These are phyloP conservation scores for Phalacrocorax brasilianus DNA, from an alignment of 2,113 vertebrate species.

Conservation along the genomic window DNA sequence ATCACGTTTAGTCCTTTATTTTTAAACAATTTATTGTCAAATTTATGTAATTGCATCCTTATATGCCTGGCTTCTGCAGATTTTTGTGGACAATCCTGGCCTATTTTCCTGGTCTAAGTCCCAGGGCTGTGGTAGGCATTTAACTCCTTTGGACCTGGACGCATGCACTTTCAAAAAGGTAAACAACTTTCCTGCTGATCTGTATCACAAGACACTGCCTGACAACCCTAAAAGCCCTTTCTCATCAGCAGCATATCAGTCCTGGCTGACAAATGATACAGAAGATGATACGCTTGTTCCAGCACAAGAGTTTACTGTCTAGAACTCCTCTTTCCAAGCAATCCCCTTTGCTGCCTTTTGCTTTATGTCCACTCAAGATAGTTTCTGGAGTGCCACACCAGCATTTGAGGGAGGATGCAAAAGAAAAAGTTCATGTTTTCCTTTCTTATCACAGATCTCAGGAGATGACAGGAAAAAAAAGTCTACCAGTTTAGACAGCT, in stretches of 20 bases:
- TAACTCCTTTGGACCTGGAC: not conserved
- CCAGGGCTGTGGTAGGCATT: not conserved
- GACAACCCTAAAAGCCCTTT: not conserved
- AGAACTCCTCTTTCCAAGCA: not conserved
- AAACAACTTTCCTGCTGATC: not conserved
- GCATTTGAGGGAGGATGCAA: not conserved
- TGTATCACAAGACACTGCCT: not conserved
- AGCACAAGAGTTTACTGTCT: not conserved
- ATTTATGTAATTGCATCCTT: not conserved
- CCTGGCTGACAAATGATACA: not conserved
- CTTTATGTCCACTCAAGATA: not conserved
- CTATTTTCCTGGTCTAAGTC: not conserved
- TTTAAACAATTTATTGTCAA: not conserved
- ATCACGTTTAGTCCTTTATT: not conserved
- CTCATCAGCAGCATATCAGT: not conserved
- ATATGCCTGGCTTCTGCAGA: not conserved
- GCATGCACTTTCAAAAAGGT: not conserved
- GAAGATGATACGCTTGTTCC: not conserved
- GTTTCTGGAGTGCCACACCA: not conserved
- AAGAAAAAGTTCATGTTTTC: not conserved
- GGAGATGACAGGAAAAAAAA: not conserved
- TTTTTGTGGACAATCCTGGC: not conserved
- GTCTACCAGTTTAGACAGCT: not conserved
- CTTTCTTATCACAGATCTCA: not conserved
- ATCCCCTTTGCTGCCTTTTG: not conserved